A percentile compares a stretch with the other conserved stretches of the same genome.
Evolutionary conservation across 2,888 invertebrate genomes (phyloP).

Genomic region (Chromoteleia sp.): DNA sequence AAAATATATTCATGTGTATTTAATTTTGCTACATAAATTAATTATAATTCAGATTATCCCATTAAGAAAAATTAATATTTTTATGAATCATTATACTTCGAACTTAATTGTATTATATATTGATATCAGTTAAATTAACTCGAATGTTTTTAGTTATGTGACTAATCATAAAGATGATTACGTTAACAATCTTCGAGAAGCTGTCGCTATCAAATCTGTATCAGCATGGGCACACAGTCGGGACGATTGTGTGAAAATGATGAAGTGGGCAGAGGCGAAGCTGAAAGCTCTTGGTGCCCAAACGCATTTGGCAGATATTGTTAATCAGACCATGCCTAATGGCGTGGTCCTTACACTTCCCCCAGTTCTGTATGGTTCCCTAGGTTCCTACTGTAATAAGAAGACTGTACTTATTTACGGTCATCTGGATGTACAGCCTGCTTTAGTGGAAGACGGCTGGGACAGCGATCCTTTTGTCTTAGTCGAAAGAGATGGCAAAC

Average conservation of each 20-base stretch:
- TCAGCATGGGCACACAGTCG: slow-evolving; percentile 95
- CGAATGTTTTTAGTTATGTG: slow-evolving; percentile 87
- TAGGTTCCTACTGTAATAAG: slow-evolving; percentile 92
- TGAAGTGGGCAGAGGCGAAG: slow-evolving; percentile 91
- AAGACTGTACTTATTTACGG: slow-evolving; percentile 98
- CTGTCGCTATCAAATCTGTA: slow-evolving; percentile 97
- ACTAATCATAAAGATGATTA: slow-evolving; percentile 91
- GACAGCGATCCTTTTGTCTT: slow-evolving; percentile 96
- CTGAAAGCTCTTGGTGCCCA: slow-evolving; percentile 90
- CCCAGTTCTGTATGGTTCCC: slow-evolving; percentile 91
- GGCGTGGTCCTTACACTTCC: slow-evolving; percentile 92
- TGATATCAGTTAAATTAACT: no score
- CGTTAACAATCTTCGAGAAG: slow-evolving; percentile 91
- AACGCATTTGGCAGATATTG: slow-evolving; percentile 91
- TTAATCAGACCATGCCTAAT: slow-evolving; percentile 90
- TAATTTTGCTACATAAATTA: no score
- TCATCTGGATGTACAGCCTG: slow-evolving; percentile 99
- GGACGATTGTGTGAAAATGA: slow-evolving; percentile 93
- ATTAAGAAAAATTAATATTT: no score
- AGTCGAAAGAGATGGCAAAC: slow-evolving; percentile 93
- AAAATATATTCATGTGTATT: no score
- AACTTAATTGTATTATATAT: no score
- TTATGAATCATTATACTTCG: no score
- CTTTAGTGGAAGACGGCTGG: slow-evolving; percentile 97
- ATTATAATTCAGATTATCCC: no score